Evolutionary conservation across 2,797 vertebrate genomes (phyloP).

Genomic region (Chlorospingus semifuscus): DNA sequence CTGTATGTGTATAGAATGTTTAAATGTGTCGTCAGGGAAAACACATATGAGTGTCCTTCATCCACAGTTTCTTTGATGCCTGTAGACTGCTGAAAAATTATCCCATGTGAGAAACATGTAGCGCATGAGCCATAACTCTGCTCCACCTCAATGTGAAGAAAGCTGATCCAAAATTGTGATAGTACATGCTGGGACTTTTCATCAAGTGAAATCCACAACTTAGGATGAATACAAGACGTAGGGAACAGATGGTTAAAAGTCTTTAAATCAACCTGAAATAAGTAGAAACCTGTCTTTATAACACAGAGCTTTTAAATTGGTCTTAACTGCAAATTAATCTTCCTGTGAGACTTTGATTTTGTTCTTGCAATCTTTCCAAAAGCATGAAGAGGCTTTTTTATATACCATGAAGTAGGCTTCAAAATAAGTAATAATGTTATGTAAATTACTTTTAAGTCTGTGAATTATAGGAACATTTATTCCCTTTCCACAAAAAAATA

Average conservation of each 20-base stretch:
- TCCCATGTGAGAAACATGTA: background rate
- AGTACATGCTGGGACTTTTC: background rate
- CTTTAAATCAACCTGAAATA: background rate
- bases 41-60: background rate
- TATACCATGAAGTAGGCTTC: background rate
- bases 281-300: background rate
- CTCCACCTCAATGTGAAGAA: background rate
- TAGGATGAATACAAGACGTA: background rate
- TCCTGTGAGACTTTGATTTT: background rate
- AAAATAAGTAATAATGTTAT: background rate
- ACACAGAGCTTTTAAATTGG: background rate
- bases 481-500: background rate
- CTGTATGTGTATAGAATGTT: too few relatives aligned
- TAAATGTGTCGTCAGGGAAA: background rate
- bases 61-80: background rate
- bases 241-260: background rate
- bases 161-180: background rate
- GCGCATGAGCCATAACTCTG: background rate
- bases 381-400: background rate
- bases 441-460: background rate
- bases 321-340: background rate
- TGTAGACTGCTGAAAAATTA: background rate
- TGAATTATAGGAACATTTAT: background rate
- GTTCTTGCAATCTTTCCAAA: background rate
- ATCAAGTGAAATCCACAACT: background rate